Evolutionary conservation across 1,140 invertebrate genomes (phyloP).

Genomic region (Epicauta chinensis): DNA sequence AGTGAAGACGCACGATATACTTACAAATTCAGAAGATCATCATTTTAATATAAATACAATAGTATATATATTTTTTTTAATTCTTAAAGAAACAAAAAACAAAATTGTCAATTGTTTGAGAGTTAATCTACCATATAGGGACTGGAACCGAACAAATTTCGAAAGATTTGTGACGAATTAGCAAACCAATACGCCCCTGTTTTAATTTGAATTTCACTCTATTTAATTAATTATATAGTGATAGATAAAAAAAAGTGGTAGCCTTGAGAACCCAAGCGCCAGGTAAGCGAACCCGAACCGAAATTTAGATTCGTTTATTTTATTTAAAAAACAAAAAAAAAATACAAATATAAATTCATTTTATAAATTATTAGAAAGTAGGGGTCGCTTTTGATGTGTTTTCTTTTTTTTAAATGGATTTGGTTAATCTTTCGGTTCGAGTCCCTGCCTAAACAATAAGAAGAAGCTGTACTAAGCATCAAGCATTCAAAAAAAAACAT

Average conservation of each 20-base stretch:
- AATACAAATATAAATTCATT: background rate
- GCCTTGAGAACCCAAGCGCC: constrained; percentile 34
- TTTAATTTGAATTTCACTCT: background rate
- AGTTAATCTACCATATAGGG: constrained; percentile 20
- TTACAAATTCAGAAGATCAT: constrained; percentile 21
- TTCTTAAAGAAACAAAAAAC: no score
- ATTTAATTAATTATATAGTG: constrained; percentile 6
- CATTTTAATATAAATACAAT: constrained; percentile 23
- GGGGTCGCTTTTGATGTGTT: no score
- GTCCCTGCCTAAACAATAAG: constrained; percentile 42
- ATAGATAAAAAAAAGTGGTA: constrained; percentile 15
- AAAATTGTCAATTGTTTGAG: background rate
- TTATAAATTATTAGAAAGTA: background rate
- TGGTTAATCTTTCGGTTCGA: constrained; percentile 39
- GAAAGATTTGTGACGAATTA: background rate
- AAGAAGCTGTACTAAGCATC: constrained; percentile 38
- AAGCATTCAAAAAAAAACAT: constrained; percentile 22
- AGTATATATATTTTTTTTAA: no score
- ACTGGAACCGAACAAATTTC: constrained; percentile 36
- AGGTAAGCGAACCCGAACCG: constrained; percentile 40
- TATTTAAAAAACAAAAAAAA: constrained; percentile 7
- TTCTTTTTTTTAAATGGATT: background rate
- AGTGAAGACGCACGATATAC: no score
- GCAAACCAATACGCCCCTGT: constrained; percentile 9
- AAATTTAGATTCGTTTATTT: constrained; percentile 20